phyloP scores from a whole-genome alignment of 2,113 vertebrate species.

The Hemicordylus capensis region DNA sequence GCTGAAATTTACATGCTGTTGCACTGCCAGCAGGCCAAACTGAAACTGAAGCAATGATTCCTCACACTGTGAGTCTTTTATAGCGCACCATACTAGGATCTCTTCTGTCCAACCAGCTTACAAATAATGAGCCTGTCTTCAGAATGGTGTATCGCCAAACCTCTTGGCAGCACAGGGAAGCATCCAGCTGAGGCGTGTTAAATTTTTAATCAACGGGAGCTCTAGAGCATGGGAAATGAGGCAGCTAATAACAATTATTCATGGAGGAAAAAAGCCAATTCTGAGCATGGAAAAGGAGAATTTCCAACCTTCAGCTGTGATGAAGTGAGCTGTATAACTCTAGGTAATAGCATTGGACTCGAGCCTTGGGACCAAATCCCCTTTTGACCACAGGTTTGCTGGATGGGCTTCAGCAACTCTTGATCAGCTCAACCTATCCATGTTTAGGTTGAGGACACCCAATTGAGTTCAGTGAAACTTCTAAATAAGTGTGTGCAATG shows the following conservation, averaged over 20 bases:
- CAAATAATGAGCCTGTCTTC: rapidly evolving
- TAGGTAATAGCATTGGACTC: background rate
- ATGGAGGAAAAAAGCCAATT: background rate
- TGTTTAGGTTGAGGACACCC: background rate
- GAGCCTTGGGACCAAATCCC: background rate
- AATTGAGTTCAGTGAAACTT: background rate
- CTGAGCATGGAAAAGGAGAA: background rate
- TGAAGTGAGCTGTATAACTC: background rate
- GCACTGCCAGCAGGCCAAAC: constrained; percentile 28
- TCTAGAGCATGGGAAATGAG: background rate
- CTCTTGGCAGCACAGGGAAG: rapidly evolving
- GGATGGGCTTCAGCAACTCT: background rate
- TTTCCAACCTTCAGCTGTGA: background rate
- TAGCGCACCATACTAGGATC: background rate
- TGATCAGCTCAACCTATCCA: background rate
- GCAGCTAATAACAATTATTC: background rate
- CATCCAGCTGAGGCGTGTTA: background rate
- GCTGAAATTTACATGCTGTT: constrained; percentile 33
- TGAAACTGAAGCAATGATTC: constrained; percentile 27
- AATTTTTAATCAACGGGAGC: background rate
- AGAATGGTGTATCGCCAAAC: background rate
- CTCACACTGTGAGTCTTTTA: background rate
- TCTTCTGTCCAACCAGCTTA: rapidly evolving
- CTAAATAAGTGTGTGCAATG: background rate
- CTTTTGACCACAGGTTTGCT: background rate